Conservation (phyloP, 2,113 vertebrate species). For the Cranoglanis bouderius region DNA sequence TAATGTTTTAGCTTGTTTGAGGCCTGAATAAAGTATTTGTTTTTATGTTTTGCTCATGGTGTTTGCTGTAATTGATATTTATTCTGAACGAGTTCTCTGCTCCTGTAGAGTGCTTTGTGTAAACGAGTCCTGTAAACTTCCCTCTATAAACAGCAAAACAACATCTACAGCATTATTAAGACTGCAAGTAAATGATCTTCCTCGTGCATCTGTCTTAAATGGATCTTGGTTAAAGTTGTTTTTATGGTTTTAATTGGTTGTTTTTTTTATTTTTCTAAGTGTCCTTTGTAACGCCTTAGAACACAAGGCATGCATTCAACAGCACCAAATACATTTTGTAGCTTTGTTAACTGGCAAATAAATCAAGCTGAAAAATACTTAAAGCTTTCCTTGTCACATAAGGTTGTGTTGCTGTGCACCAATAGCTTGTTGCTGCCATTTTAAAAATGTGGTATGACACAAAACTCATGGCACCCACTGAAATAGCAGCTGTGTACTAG, state of each 20-base stretch:
- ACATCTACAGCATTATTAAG: conserved; percentile 12
- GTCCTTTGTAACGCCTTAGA: conserved; percentile 68
- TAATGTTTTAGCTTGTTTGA: conserved; percentile 11
- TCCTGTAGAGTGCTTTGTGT: conserved; percentile 24
- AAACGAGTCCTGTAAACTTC: conserved; percentile 24
- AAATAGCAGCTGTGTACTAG: background rate
- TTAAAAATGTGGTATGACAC: background rate
- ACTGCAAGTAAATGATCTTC: conserved; percentile 24
- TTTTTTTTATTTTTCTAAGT: conserved; percentile 60
- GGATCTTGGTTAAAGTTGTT: conserved; percentile 39
- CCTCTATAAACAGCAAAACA: background rate
- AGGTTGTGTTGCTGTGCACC: background rate
- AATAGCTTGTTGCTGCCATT: background rate
- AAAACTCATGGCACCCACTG: background rate
- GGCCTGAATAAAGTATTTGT: conserved; percentile 14
- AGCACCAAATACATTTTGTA: conserved; percentile 63
- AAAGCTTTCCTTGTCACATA: conserved; percentile 12
- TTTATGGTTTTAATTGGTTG: conserved; percentile 26
- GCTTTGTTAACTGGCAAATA: conserved; percentile 67
- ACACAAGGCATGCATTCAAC: conserved; percentile 53
- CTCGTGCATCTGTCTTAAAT: conserved; percentile 48
- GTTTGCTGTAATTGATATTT: conserved; percentile 48
- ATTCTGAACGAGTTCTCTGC: conserved; percentile 32
- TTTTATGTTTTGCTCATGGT: conserved; percentile 23
- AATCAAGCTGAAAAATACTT: conserved; percentile 55